Conservation (phyloP, 23 tunicate genomes). For the Clavelina lepadiformis region DNA sequence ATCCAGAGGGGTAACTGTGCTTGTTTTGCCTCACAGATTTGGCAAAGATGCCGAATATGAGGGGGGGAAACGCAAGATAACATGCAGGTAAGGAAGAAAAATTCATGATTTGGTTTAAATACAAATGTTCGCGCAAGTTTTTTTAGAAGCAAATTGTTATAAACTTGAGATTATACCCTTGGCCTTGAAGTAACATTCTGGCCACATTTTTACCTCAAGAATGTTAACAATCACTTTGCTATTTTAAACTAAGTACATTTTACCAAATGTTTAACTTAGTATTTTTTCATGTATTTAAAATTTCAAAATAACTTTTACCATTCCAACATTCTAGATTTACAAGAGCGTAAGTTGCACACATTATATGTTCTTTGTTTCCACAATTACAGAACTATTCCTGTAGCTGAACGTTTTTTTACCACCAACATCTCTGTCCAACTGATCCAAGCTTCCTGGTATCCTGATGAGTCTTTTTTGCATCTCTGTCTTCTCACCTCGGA, state of each 20-base stretch:
- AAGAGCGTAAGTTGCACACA: background rate
- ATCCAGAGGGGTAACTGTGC: conserved; percentile 47
- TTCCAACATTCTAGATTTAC: too few species aligned
- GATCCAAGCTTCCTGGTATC: conserved; percentile 90
- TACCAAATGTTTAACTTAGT: too few species aligned
- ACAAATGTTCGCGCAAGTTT: background rate
- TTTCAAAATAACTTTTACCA: too few species aligned
- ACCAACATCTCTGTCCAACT: conserved; percentile 73
- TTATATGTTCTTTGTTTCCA: background rate
- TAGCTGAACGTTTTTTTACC: conserved; percentile 79
- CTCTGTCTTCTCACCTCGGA: conserved; percentile 71
- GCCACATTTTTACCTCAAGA: too few species aligned
- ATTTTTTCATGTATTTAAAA: too few species aligned
- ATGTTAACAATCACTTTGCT: too few species aligned
- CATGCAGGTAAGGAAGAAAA: conserved; percentile 63
- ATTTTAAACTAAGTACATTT: too few species aligned
- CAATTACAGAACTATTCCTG: conserved; percentile 40
- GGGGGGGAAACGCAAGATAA: conserved; percentile 35
- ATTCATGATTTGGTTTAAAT: too few species aligned
- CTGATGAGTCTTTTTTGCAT: conserved; percentile 37
- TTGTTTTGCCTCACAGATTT: conserved; percentile 66
- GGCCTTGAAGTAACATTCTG: too few species aligned
- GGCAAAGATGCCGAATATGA: conserved; percentile 37
- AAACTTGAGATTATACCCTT: too few species aligned
- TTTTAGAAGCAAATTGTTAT: background rate